These are phyloP conservation scores for Gerris lacustris DNA, from an alignment of 2,888 invertebrate genomes.

Conservation along the genomic window DNA sequence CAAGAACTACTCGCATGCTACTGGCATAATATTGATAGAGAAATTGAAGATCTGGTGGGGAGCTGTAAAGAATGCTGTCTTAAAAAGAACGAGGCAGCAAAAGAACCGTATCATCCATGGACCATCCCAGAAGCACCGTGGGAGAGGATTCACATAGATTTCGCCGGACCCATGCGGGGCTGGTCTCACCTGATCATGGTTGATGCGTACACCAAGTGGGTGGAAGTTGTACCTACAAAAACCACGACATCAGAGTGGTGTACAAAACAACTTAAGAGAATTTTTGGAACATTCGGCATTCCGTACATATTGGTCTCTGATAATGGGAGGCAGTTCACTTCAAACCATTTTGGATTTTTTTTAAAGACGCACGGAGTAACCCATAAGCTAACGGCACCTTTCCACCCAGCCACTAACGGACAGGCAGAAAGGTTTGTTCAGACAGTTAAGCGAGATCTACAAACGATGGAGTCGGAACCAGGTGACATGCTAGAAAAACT, in stretches of 20 bases:
- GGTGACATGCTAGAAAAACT: neutral
- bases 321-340: slow-evolving; percentile 29
- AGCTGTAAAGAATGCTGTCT: slow-evolving; percentile 20
- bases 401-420: slow-evolving; percentile 25
- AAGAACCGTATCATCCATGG: slow-evolving; percentile 8
- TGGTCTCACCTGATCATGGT: slow-evolving; percentile 28
- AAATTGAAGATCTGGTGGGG: slow-evolving; percentile 25
- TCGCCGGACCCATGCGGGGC: slow-evolving; percentile 28
- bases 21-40: slow-evolving; percentile 29
- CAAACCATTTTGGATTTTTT: slow-evolving; percentile 24
- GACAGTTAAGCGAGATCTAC: neutral
- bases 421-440: slow-evolving; percentile 18
- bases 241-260: neutral
- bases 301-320: slow-evolving; percentile 27
- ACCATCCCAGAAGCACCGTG: slow-evolving; percentile 19
- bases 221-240: slow-evolving; percentile 14
- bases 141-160: slow-evolving; percentile 31
- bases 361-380: slow-evolving; percentile 24
- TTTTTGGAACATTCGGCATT: slow-evolving; percentile 18
- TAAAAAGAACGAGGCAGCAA: neutral
- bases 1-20: slow-evolving; percentile 29
- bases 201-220: slow-evolving; percentile 12
- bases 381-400: slow-evolving; percentile 20
- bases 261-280: neutral
- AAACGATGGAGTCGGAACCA: neutral